Evolutionary conservation across 2,888 invertebrate species (phyloP).

Genomic region (Neoascia interrupta): DNA sequence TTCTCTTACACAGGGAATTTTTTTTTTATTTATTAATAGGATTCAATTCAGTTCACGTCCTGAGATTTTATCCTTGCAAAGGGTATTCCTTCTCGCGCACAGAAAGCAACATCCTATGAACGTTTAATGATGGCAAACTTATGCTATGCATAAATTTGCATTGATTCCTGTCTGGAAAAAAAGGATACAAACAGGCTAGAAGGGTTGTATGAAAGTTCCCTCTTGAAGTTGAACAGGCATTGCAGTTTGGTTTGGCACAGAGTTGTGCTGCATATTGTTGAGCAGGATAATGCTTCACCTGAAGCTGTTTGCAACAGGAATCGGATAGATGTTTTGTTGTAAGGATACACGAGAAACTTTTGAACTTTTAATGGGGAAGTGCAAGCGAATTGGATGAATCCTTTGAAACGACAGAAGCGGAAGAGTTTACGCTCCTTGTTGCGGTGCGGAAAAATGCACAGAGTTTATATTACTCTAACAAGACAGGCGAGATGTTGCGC

Average conservation of each 20-base stretch:
- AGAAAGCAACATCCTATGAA: conserved; percentile 42
- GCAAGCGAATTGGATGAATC: conserved; percentile 35
- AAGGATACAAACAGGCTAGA: conserved; percentile 13
- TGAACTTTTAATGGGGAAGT: conserved; percentile 48
- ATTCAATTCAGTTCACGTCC: not conserved
- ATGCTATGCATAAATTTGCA: conserved; percentile 65
- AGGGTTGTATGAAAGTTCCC: conserved; percentile 22
- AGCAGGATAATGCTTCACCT: conserved; percentile 54
- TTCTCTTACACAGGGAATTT: conserved; percentile 26
- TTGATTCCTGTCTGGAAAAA: conserved; percentile 24
- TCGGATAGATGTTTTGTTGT: conserved; percentile 28
- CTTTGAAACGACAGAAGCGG: no score
- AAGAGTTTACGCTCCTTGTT: no score
- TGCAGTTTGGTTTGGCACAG: not conserved
- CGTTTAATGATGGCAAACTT: conserved; percentile 58
- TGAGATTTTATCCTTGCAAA: not conserved
- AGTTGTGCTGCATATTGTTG: conserved; percentile 14
- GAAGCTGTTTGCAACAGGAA: conserved; percentile 43
- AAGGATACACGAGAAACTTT: conserved; percentile 23
- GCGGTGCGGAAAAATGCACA: no score
- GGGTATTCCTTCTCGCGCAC: not conserved
- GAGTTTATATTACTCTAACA: no score
- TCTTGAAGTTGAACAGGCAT: conserved; percentile 15
- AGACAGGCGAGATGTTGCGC: no score
- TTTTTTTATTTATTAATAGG: conserved; percentile 26